Base-by-base conservation (phyloP, 2,888 invertebrate genomes). In the Polyploca ridens region DNA sequence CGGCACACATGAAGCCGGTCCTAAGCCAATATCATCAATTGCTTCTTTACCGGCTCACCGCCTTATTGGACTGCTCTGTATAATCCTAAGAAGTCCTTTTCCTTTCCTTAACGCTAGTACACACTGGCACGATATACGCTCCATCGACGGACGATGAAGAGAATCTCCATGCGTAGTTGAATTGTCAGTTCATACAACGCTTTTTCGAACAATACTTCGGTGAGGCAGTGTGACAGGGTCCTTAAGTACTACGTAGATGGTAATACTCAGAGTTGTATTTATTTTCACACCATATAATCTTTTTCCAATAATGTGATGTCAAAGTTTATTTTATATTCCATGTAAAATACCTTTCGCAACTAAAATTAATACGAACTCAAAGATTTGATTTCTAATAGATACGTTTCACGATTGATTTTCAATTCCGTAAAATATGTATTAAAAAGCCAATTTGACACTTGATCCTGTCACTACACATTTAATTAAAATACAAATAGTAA, bases 21-120 rank as follows among this genome's bases (percentile, higher is more conserved):
- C 46, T 46, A 46, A 46, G 46, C 46, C 46, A 46, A 46, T 46
- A 46, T 46, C 46, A 46, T 46, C 46, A 46, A 46, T 46, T n/a
- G 46, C 46, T 46, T 46, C 46, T 46, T 46, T 46, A n/a, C 46
- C 46, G 46, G 6, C 46, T 46, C n/a, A 46, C 46, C 46, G n/a
- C n/a, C n/a, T 46, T 46, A 46, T 46, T 46, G n/a, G 46, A 46
- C 46, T 7, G 2, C 6, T 46, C 14, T 14, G n/a, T n/a, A n/a
- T 46, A n/a, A 46, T n/a, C n/a, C 46, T n/a, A 5, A 44, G 44
- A 44, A 14, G 46, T n/a, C 46, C 46, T 13, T 13, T n/a, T 44
- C 13, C 4, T 14, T 44, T 5, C 44, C 38, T 38, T 8, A 38
- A 10, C 38, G 3, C 8, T 10, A 7, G 10, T 38, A 38, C 10